Base-by-base conservation (phyloP, 2,888 invertebrate genomes). In the Ariolimax columbianus region DNA sequence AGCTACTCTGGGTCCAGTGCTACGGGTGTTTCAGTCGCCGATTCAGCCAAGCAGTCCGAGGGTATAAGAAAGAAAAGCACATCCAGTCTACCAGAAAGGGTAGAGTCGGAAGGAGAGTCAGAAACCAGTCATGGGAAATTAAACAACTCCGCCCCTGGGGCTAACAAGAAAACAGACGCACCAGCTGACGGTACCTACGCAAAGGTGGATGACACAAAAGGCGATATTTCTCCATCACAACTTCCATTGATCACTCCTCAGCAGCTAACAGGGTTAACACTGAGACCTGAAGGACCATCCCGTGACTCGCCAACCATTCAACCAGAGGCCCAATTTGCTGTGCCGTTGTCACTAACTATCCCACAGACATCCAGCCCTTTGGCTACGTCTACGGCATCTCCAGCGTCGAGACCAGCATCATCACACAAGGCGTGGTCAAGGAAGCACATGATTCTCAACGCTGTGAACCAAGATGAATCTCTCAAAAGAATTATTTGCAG, bases 391-490 rank as follows among this genome's bases (percentile, higher is more conserved):
- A 63, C 84, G 0, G 59, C 82, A 17, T 82, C 87, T 4, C 86
- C 87, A 19, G 78, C 82, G n/a, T 51, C 84, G 11, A 59, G 38
- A 33, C 75, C 82, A 6, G 30, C 70, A 30, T 23, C 70, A 14
- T 40, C 78, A 26, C 72, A 73, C n/a, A 87, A 87, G 68, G 82
- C 84, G 30, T 82, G 81, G 87, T 86, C 87, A 11, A 70, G 82
- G 63, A 87, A 87, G 40, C 84, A 86, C 23, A 87, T 87, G 87
- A 87, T 87, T 47, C 86, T 87, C 30, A 87, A 84, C 72, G 87
- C 87, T 36, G 81, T 86, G 36, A 87, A 86, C 77, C 83, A 87
- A 70, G 87, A 87, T 63, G 87, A 86, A 68, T 68, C 87, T 26
- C 70, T 87, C 66, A 86, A 83, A 40, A 84, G 78, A 55, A 83